Conservation (phyloP, 2,113 vertebrate species). For the Sceloporus undulatus region DNA sequence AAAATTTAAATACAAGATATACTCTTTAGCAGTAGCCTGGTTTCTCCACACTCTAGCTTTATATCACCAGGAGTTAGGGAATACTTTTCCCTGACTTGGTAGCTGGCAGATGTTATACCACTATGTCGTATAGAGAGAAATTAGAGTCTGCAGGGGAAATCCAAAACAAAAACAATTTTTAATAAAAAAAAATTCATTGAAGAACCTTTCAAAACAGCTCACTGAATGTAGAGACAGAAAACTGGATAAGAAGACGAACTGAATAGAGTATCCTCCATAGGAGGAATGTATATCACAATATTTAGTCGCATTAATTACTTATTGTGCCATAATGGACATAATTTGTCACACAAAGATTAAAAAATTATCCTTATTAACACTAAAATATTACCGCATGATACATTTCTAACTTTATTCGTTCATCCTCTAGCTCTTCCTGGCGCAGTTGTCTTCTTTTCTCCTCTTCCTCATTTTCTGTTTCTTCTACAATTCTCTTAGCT, state of each 20-base stretch:
- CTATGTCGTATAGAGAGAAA: neutral
- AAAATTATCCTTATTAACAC: neutral
- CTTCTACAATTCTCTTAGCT: constrained; percentile 66
- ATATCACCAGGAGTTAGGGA: too few relatives aligned
- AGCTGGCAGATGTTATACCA: too few relatives aligned
- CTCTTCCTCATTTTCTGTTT: constrained; percentile 74
- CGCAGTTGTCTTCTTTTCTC: constrained; percentile 67
- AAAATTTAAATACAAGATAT: too few relatives aligned
- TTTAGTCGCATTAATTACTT: neutral
- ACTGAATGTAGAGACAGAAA: neutral
- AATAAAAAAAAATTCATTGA: neutral
- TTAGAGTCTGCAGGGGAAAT: neutral
- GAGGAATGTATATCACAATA: neutral
- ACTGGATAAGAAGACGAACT: neutral
- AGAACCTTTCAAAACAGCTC: too few relatives aligned
- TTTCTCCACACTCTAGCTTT: too few relatives aligned
- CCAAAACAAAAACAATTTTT: neutral
- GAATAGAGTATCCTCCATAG: neutral
- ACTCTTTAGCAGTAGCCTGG: too few relatives aligned
- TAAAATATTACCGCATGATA: constrained; percentile 76
- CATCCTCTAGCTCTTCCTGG: constrained; percentile 80
- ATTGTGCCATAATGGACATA: neutral
- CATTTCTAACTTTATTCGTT: constrained; percentile 80
- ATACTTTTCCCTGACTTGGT: too few relatives aligned
- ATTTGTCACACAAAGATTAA: neutral